These are phyloP conservation scores for Apocheima hispidaria DNA, from an alignment of 2,888 invertebrate genomes.

Conservation along the genomic window DNA sequence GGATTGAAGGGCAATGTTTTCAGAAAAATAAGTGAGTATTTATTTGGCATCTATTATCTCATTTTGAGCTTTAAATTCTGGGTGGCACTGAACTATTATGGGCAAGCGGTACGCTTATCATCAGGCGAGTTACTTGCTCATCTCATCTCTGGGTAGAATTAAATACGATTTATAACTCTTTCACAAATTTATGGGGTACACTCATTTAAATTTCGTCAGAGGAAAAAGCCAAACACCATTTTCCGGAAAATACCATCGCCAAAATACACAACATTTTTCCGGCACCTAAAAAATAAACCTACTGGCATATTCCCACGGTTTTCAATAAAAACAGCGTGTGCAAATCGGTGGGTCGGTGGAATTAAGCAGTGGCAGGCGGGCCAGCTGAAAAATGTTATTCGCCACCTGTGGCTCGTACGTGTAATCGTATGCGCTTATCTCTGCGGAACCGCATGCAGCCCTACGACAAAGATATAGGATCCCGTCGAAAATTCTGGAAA, in stretches of 20 bases:
- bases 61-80: too few relatives aligned
- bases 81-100: too few relatives aligned
- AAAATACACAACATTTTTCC: conserved; percentile 23
- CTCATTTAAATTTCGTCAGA: too few relatives aligned
- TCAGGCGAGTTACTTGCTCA: too few relatives aligned
- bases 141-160: too few relatives aligned
- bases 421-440: conserved; percentile 86
- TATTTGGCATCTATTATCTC: too few relatives aligned
- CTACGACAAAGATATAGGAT: conserved; percentile 60
- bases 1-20: too few relatives aligned
- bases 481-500: conserved; percentile 20
- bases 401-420: conserved; percentile 82
- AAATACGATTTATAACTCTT: too few relatives aligned
- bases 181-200: neutral
- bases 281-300: conserved; percentile 48
- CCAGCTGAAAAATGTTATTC: conserved; percentile 84
- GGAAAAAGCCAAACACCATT: neutral
- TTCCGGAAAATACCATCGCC: neutral
- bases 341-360: conserved; percentile 72
- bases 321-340: conserved; percentile 78
- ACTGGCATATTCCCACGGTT: conserved; percentile 65
- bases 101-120: too few relatives aligned
- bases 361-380: conserved; percentile 73
- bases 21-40: too few relatives aligned
- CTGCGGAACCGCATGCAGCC: conserved; percentile 71